Evolutionary conservation across 2,113 vertebrate genomes (phyloP).

Genomic region (Dromiciops gliroides): DNA sequence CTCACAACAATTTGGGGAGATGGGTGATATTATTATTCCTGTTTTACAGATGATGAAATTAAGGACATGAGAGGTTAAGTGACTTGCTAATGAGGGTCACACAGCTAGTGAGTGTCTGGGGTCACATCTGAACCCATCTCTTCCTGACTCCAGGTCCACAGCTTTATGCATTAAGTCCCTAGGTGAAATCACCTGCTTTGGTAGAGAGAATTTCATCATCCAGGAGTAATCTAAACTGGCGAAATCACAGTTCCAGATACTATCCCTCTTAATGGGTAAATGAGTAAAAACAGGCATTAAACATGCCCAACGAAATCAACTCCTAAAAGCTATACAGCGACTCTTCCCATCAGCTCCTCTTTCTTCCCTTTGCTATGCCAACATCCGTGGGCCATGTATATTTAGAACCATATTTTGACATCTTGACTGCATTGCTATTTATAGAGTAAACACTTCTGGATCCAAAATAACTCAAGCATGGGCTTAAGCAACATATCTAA

Average conservation of each 20-base stretch:
- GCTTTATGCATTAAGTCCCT: neutral
- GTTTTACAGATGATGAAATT: neutral
- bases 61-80: neutral
- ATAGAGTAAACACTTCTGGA: conserved; percentile 36
- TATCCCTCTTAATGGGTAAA: neutral
- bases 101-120: neutral
- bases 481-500: neutral
- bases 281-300: conserved; percentile 21
- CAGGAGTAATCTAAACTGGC: neutral
- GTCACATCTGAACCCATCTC: neutral
- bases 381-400: neutral
- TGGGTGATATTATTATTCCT: neutral
- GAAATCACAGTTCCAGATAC: neutral
- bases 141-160: neutral
- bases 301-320: neutral
- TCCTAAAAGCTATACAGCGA: neutral
- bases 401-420: conserved; percentile 7
- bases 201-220: neutral
- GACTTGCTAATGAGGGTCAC: neutral
- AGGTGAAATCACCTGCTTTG: neutral
- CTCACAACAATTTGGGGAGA: neutral
- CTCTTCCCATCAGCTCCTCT: neutral
- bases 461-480: neutral
- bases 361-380: neutral
- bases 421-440: neutral